A percentile compares a stretch with the other conserved stretches of the same genome.
Conservation (phyloP, 1,140 invertebrate genomes). For the Aphelenchoides avenae region DNA sequence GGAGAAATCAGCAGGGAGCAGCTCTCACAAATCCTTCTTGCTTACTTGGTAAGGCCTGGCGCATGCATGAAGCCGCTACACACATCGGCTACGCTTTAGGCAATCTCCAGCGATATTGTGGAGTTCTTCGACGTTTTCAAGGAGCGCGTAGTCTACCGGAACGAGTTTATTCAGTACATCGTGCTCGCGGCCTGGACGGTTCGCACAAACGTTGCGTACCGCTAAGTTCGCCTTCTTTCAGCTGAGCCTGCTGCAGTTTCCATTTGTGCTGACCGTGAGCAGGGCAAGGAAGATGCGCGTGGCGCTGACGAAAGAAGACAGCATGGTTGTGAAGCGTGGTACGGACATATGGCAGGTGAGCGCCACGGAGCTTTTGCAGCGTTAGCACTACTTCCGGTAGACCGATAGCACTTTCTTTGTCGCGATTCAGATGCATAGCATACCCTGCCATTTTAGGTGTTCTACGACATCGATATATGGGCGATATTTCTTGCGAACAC, state of each 20-base stretch:
- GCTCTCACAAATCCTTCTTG: conserved; percentile 80
- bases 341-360: conserved; percentile 41
- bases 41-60: conserved; percentile 67
- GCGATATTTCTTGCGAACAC: conserved; percentile 52
- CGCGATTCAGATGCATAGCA: no score
- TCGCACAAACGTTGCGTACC: neutral
- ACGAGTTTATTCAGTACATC: conserved; percentile 44
- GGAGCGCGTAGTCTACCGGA: conserved; percentile 43
- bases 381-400: no score
- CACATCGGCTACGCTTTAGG: conserved; percentile 33
- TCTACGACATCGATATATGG: conserved; percentile 57
- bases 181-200: conserved; percentile 58
- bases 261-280: conserved; percentile 53
- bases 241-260: conserved; percentile 53
- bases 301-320: conserved; percentile 51
- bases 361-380: no score
- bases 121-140: conserved; percentile 89
- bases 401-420: no score
- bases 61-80: neutral
- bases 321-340: conserved; percentile 25
- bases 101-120: conserved; percentile 80
- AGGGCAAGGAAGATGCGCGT: conserved; percentile 57
- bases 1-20: conserved; percentile 83
- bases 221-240: conserved; percentile 27
- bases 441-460: conserved; percentile 44